Base-by-base conservation (phyloP, 2,888 invertebrate genomes). In the Polydrusus tereticollis region DNA sequence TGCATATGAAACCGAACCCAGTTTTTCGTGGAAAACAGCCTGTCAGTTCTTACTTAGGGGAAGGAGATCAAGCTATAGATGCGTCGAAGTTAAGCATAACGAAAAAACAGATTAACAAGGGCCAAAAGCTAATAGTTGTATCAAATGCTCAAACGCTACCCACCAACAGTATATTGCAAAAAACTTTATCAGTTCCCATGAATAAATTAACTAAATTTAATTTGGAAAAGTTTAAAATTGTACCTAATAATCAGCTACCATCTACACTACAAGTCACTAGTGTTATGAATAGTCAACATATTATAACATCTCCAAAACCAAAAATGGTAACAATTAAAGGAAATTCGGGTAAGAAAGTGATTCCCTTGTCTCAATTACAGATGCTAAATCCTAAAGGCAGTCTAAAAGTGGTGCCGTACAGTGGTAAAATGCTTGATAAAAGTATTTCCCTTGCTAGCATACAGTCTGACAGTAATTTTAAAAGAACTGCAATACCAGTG, bases 51-150 rank as follows among this genome's bases (percentile, higher is more conserved):
- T 78, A 62, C 80, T 81, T 60, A 80, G 81, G 76, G 3, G 52
- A 55, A 2, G 8, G 29, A 1, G 52, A 55, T 10, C 52, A 55
- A 29, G 21, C 52, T 14, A 64, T 55, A 55, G 52, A 55, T 47
- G 75, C 81, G 33, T 72, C 82, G 29, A 83, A 83, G 78, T 77
- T 83, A 58, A 81, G 81, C 64, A 71, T 82, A n/a, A 75, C 83
- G 7, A 81, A 82, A 63, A 83, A 82, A 77, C 75, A 82, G 0
- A 75, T 83, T 14, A 75, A 67, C 36, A 71, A 66, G 52, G 83
- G 83, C 16, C 86, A 86, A 74, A 86, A 86, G 77, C 77, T 86
- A 59, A 85, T 86, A 36, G 85, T 86, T 29, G 85, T 86, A 50
- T 85, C 85, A 6, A 85, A 83, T 75, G 80, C 85, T 16, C 84